Evolutionary conservation across 2,113 vertebrate genomes (phyloP).

Genomic region (Mustelus asterias): DNA sequence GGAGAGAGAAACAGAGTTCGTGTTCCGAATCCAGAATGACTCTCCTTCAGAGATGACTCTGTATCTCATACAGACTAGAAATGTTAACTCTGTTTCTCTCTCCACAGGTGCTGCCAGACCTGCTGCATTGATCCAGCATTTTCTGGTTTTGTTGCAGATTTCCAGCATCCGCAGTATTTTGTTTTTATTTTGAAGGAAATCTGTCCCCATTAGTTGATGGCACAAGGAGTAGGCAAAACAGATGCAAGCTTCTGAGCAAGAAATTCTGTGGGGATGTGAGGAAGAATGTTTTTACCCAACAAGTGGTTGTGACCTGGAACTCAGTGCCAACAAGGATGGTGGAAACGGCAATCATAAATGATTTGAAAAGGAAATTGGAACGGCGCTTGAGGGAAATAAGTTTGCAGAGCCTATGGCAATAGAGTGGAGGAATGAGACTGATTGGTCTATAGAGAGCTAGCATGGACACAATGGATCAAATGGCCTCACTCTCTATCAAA

Average conservation of each 20-base stretch:
- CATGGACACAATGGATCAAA: not conserved
- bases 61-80: no score
- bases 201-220: not conserved
- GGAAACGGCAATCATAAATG: not conserved
- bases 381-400: not conserved
- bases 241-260: not conserved
- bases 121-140: no score
- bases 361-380: not conserved
- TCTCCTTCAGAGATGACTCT: no score
- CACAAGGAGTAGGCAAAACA: not conserved
- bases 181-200: not conserved
- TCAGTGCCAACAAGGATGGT: not conserved
- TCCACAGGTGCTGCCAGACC: no score
- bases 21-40: no score
- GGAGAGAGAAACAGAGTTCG: no score
- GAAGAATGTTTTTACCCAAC: not conserved
- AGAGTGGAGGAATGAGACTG: not conserved
- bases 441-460: not conserved
- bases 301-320: not conserved
- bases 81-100: no score
- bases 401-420: not conserved
- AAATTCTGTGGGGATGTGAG: not conserved
- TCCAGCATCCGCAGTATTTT: no score
- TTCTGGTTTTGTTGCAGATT: no score
- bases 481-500: not conserved